Base-by-base conservation (phyloP, 2,888 invertebrate genomes). In the Eupithecia tripunctaria region DNA sequence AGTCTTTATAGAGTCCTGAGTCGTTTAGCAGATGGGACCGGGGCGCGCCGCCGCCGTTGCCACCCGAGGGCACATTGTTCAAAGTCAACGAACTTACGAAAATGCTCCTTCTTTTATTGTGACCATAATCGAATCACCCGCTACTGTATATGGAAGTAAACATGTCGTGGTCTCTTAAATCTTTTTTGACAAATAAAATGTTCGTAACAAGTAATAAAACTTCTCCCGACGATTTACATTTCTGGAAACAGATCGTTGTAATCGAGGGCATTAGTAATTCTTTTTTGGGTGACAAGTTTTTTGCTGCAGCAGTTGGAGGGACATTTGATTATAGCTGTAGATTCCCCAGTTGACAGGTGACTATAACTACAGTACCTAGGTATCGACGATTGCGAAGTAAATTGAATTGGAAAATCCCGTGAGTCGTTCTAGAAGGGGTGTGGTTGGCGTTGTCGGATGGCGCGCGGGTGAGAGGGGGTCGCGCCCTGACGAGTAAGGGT, bases 391-490 rank as follows among this genome's bases (percentile, higher is more conserved):
- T 83, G 87, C 83, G 81, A 82, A 85, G 87, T 84, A 92, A 92
- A 92, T 92, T 90, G 89, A 90, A 91, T 92, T 90, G 94, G 94
- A 94, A 94, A 93, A 92, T 91, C 93, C 94, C 91, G 87, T 94
- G 94, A 94, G 88, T 93, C 88, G 90, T 84, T 85, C 81, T 90
- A 89, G 87, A 89, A 92, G 93, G 92, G 94, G 94, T 94, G 94
- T 93, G 94, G 94, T 92, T 89, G 21, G 89, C 84, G 88, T 89
- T 25, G 86, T 84, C 86, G 86, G 88, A 87, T 85, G 81, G 73
- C 72, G 67, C 69, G 75, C 63, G 80, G 85, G 83, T 84, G 47
- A 86, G 85, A 83, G 73, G 83, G 82, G 86, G 88, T 89, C 88
- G 85, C 82, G 87, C 47, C 47, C 47, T 10, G 47, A 21, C 21